Percentiles rank a stretch among this genome's conserved stretches.
phyloP scores from a whole-genome alignment of 2,797 vertebrate genomes.

The Hirundo rustica region DNA sequence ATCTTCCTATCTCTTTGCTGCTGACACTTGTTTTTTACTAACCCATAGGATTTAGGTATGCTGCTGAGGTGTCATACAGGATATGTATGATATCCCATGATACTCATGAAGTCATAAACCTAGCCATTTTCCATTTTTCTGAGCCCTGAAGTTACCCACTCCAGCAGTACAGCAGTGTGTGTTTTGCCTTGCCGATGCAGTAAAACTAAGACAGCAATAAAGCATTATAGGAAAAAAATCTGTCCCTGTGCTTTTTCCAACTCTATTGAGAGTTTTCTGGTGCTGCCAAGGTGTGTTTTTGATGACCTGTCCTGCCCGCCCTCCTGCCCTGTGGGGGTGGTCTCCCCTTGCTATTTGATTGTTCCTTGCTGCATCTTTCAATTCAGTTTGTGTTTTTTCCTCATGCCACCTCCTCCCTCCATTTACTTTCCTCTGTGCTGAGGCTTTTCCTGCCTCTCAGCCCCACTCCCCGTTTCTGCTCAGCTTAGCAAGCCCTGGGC shows the following conservation, averaged over 20 bases:
- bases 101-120: background rate
- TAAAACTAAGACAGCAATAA: background rate
- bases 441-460: background rate
- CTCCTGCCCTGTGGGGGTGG: background rate
- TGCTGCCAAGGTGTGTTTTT: background rate
- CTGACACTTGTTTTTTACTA: background rate
- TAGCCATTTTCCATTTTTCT: background rate
- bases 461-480: background rate
- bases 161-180: background rate
- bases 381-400: background rate
- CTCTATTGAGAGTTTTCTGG: background rate
- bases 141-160: background rate
- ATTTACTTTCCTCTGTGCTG: background rate
- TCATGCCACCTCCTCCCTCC: background rate
- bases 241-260: background rate
- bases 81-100: background rate
- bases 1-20: background rate
- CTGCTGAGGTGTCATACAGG: background rate
- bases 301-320: background rate
- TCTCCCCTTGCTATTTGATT: background rate
- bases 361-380: background rate
- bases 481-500: background rate
- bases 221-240: background rate
- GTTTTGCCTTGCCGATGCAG: background rate
- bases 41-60: background rate